Base-by-base conservation (phyloP, 2,797 vertebrate genomes). In the Phoeniculus purpureus region DNA sequence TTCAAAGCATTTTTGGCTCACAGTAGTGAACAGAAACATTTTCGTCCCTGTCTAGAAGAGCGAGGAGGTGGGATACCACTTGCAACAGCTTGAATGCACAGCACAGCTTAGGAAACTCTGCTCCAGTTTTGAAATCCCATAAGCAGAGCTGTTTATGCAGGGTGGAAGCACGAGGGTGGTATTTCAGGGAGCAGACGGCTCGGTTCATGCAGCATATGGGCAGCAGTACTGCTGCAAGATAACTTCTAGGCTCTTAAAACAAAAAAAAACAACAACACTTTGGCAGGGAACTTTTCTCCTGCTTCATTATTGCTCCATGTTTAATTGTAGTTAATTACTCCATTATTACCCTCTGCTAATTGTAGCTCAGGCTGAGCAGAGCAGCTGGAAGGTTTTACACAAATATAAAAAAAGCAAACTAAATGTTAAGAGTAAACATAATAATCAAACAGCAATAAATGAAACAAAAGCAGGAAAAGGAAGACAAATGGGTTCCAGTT, bases 291-390 rank as follows among this genome's bases (percentile, higher is more conserved):
- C 45, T 59, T 65, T 71, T 25, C 60, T 74, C 62, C 61, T 59
- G 59, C 52, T 83, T 85, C 70, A 3, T 91, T 84, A 64, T 47
- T 73, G 51, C n/a, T 86, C 56, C 59, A 12, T 21, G 54, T 56
- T 43, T 94, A 85, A 91, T 83, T 73, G 60, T 4, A 43, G 66
- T 23, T 93, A 91, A 93, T 81, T 81, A 80, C 74, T 85, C 29
- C 71, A 32, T 68, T 56, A 83, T 80, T 87, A 37, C 50, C 66
- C 56, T 55, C 4, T 20, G 40, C 34, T 82, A 91, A 80, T 74
- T 80, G 72, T 15, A 58, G 79, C 48, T 31, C 85, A 66, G 85
- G 72, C 87, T 84, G 67, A 82, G 74, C 50, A 43, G 52, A 83
- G 87, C 79, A 92, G 81, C 83, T 89, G 67, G 67, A 83, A 50